Evolutionary conservation across 2,113 vertebrate species (phyloP).

Genomic region (Protomyctophum bolini): DNA sequence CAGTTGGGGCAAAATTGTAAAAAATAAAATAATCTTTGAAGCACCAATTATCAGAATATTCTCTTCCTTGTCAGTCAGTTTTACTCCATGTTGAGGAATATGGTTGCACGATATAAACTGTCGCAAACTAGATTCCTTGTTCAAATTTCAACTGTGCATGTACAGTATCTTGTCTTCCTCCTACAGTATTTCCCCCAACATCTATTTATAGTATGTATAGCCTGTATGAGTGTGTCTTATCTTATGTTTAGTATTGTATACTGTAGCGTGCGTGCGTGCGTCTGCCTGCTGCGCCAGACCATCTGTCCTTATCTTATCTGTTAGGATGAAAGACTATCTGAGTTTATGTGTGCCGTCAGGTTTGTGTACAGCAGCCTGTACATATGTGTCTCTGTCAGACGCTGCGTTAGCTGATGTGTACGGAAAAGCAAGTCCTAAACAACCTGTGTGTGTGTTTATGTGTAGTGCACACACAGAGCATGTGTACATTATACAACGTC

Average conservation of each 20-base stretch:
- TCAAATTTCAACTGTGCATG: too few species aligned
- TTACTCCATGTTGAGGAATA: too few species aligned
- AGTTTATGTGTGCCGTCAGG: not conserved
- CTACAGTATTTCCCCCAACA: too few species aligned
- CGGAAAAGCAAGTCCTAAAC: not conserved
- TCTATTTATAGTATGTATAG: not conserved
- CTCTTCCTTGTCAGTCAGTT: too few species aligned
- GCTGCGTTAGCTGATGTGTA: not conserved
- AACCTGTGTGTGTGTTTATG: not conserved
- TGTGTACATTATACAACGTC: not conserved
- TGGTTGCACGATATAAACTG: too few species aligned
- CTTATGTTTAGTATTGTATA: not conserved
- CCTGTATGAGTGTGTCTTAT: conserved; percentile 1
- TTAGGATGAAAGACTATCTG: not conserved
- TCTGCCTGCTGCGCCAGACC: not conserved
- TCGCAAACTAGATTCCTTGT: too few species aligned
- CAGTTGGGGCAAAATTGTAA: too few species aligned
- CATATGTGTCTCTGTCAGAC: not conserved
- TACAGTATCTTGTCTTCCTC: not conserved
- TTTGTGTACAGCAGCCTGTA: not conserved
- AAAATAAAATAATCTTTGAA: too few species aligned
- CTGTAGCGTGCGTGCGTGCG: conserved; percentile 11
- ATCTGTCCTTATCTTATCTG: not conserved
- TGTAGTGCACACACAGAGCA: not conserved
- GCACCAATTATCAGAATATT: too few species aligned